Percentiles rank a stretch among this genome's conserved stretches.
Evolutionary conservation across 2,797 vertebrate genomes (phyloP).

Genomic region (Muraenolepis orangiensis): DNA sequence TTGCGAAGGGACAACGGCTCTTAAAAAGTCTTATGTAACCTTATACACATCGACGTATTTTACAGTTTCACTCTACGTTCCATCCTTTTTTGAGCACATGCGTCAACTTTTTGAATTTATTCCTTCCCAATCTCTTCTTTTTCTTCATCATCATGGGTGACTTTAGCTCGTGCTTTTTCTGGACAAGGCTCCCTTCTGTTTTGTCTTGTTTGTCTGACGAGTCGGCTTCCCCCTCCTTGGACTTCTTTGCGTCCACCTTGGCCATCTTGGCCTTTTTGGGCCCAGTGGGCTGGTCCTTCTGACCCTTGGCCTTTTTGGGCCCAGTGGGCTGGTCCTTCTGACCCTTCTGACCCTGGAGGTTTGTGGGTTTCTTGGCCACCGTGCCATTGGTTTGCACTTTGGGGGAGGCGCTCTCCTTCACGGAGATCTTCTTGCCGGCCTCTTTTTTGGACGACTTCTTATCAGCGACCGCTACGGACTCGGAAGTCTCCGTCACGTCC

Average conservation of each 20-base stretch:
- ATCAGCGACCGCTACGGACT: slow-evolving; percentile 37
- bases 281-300: slow-evolving; percentile 47
- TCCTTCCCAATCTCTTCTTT: slow-evolving; percentile 70
- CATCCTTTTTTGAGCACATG: slow-evolving; percentile 45
- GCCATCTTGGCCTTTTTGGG: slow-evolving; percentile 70
- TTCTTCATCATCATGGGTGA: slow-evolving; percentile 42
- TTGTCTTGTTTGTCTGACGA: slow-evolving; percentile 39
- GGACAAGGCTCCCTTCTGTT: slow-evolving; percentile 56
- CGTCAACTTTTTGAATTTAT: slow-evolving; percentile 72
- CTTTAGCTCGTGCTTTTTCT: slow-evolving; percentile 65
- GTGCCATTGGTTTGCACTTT: slow-evolving; percentile 56
- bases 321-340: slow-evolving; percentile 49
- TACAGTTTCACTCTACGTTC: slow-evolving; percentile 23
- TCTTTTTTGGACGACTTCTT: slow-evolving; percentile 50
- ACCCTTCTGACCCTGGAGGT: slow-evolving; percentile 40
- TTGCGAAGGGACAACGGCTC: slow-evolving; percentile 2
- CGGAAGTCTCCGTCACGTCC: slow-evolving; percentile 47
- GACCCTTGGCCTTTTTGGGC: slow-evolving; percentile 63
- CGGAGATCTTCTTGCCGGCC: slow-evolving; percentile 29
- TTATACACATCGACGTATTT: slow-evolving; percentile 15
- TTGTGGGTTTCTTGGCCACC: slow-evolving; percentile 31
- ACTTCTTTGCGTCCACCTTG: slow-evolving; percentile 58
- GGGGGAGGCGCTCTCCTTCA: slow-evolving; percentile 30
- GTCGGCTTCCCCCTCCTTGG: slow-evolving; percentile 37
- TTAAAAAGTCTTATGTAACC: slow-evolving; percentile 21